phyloP scores from a whole-genome alignment of 2,888 invertebrate genomes.

The Zelleria hepariella region DNA sequence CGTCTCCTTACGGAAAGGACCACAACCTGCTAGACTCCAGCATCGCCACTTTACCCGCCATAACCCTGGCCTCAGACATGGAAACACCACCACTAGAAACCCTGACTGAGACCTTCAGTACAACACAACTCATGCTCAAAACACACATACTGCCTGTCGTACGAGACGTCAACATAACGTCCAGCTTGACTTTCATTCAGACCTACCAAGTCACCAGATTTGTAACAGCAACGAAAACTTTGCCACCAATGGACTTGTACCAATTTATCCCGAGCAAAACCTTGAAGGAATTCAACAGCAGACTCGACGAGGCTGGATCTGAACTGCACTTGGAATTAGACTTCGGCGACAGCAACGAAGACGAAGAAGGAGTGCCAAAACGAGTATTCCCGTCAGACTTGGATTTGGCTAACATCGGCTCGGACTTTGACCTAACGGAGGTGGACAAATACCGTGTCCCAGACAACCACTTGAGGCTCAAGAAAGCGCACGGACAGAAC shows the following conservation, averaged over 20 bases:
- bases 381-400: conserved; percentile 75
- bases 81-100: conserved; percentile 91
- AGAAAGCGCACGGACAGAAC: conserved; percentile 61
- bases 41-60: conserved; percentile 85
- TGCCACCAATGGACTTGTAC: conserved; percentile 89
- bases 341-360: conserved; percentile 85
- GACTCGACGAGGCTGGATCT: conserved; percentile 90
- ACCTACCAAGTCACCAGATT: conserved; percentile 89
- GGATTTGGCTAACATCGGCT: conserved; percentile 80
- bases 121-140: conserved; percentile 89
- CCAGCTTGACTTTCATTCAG: conserved; percentile 86
- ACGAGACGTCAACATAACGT: conserved; percentile 79
- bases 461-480: conserved; percentile 66
- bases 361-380: conserved; percentile 61
- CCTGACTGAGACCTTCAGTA: conserved; percentile 91
- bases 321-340: conserved; percentile 89
- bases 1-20: conserved; percentile 81
- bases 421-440: conserved; percentile 79
- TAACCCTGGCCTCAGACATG: conserved; percentile 81
- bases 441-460: conserved; percentile 75
- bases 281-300: conserved; percentile 89
- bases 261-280: conserved; percentile 90
- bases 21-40: conserved; percentile 79
- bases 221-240: conserved; percentile 91
- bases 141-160: conserved; percentile 91